These are phyloP conservation scores for Himalopsyche tibetana DNA, from an alignment of 2,888 invertebrate species.

Conservation along the genomic window DNA sequence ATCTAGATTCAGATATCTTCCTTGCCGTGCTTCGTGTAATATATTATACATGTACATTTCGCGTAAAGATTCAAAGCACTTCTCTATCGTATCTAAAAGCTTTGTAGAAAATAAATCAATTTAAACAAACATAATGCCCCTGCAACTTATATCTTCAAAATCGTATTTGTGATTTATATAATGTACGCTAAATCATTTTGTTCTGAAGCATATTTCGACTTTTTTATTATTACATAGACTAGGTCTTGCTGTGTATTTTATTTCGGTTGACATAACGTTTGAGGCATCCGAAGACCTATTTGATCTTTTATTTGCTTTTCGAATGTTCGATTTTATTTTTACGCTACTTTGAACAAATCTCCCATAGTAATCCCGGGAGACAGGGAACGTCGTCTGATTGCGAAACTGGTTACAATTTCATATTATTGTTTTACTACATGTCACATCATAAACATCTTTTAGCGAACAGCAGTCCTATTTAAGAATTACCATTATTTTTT, in stretches of 20 bases:
- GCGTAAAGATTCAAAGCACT: too few species aligned
- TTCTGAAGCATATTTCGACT: neutral
- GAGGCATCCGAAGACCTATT: conserved; percentile 24
- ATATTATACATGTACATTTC: too few species aligned
- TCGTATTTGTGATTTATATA: too few species aligned
- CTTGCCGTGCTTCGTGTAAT: too few species aligned
- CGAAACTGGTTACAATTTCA: neutral
- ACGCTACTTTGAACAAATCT: conserved; percentile 21
- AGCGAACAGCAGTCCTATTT: too few species aligned
- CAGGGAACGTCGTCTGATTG: neutral
- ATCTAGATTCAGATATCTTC: too few species aligned
- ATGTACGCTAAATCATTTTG: neutral
- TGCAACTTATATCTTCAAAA: too few species aligned
- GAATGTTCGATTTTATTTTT: conserved; percentile 25
- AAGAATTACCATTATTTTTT: too few species aligned
- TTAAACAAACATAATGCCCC: too few species aligned
- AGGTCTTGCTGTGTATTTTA: conserved; percentile 1
- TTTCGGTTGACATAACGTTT: conserved; percentile 17
- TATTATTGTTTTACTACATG: neutral
- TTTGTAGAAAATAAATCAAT: too few species aligned
- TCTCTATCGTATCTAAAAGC: too few species aligned
- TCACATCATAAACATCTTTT: too few species aligned
- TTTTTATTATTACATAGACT: neutral
- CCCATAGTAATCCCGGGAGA: conserved; percentile 17
- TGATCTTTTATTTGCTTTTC: conserved; percentile 34